Evolutionary conservation across 2,888 invertebrate genomes (phyloP).

Genomic region (Lasioglossum oenotherae): DNA sequence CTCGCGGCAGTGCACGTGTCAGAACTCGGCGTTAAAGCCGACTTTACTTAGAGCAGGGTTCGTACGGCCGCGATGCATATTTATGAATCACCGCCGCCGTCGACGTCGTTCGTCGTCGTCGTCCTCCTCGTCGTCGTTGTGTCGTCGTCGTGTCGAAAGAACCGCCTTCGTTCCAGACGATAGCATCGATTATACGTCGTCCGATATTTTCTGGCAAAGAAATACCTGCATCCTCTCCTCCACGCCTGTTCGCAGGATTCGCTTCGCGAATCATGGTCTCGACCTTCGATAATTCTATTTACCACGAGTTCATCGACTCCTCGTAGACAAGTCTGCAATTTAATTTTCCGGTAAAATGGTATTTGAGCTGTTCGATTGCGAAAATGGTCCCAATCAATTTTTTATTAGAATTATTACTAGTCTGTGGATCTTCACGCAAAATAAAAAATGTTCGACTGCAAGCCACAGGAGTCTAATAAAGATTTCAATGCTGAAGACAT

Average conservation of each 20-base stretch:
- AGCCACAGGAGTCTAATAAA: too few relatives aligned
- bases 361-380: too few relatives aligned
- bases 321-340: background rate
- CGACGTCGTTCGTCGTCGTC: slow-evolving; percentile 45
- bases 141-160: slow-evolving; percentile 67
- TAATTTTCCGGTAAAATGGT: background rate
- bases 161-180: slow-evolving; percentile 65
- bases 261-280: background rate
- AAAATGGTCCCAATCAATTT: too few relatives aligned
- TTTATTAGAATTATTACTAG: too few relatives aligned
- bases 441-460: too few relatives aligned
- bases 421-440: too few relatives aligned
- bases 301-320: background rate
- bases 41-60: slow-evolving; percentile 67
- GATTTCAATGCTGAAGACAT: too few relatives aligned
- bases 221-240: slow-evolving; percentile 31
- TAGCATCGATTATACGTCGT: slow-evolving; percentile 74
- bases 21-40: slow-evolving; percentile 59
- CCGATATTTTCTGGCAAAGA: slow-evolving; percentile 47
- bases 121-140: slow-evolving; percentile 13
- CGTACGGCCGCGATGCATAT: slow-evolving; percentile 72
- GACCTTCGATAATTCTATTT: background rate
- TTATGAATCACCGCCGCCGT: slow-evolving; percentile 70
- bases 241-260: too few relatives aligned
- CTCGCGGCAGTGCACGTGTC: slow-evolving; percentile 50